A percentile compares a stretch with the other conserved stretches of the same genome.
These are phyloP conservation scores for Spicauda simplicius DNA, from an alignment of 2,888 invertebrate genomes.

Conservation along the genomic window DNA sequence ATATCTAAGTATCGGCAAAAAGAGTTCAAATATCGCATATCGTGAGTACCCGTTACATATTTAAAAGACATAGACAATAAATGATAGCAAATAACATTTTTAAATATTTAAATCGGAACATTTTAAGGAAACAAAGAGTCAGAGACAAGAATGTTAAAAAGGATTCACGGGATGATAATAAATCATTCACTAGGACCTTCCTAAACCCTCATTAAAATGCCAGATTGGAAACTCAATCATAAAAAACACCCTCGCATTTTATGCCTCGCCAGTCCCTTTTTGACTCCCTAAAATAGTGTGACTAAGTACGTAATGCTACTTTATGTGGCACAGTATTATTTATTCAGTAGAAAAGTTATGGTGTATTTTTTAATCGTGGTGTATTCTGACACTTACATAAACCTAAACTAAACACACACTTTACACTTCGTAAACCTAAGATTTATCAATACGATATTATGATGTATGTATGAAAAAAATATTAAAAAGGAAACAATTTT, in stretches of 20 bases:
- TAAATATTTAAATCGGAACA: slow-evolving; percentile 25
- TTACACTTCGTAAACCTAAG: too few species aligned
- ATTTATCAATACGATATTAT: too few species aligned
- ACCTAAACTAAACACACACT: too few species aligned
- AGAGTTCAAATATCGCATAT: too few species aligned
- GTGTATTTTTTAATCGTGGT: too few species aligned
- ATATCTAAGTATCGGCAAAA: too few species aligned
- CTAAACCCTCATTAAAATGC: slow-evolving; percentile 70
- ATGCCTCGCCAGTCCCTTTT: slow-evolving; percentile 25
- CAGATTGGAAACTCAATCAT: slow-evolving; percentile 60
- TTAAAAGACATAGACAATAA: neutral
- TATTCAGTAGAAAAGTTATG: too few species aligned
- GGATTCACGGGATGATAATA: slow-evolving; percentile 66
- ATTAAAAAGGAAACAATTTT: too few species aligned
- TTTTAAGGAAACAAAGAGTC: slow-evolving; percentile 13
- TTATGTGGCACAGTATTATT: neutral
- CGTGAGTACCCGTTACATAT: too few species aligned
- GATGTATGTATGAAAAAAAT: too few species aligned
- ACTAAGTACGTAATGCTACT: neutral
- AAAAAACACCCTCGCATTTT: slow-evolving; percentile 48
- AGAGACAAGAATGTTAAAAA: slow-evolving; percentile 28
- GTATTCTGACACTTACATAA: too few species aligned
- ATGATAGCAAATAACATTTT: neutral
- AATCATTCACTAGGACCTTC: slow-evolving; percentile 62
- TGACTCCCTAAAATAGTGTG: slow-evolving; percentile 25